Base-by-base conservation (phyloP, 2,113 vertebrate genomes). In the Antechinus stuartii region DNA sequence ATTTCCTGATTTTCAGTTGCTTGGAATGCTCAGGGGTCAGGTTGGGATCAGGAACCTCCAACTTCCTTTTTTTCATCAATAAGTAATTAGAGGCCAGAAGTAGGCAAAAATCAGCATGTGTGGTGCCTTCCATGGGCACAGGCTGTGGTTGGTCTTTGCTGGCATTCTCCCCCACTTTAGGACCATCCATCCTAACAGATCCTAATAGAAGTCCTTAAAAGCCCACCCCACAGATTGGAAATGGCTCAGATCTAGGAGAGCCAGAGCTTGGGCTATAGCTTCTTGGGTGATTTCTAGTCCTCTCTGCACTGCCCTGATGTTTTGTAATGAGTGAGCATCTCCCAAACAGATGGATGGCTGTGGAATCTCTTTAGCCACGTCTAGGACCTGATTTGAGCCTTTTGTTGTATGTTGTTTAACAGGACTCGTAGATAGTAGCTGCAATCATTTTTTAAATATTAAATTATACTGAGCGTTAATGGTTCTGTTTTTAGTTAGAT, bases 391-490 rank as follows among this genome's bases (percentile, higher is more conserved):
- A 5, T 52, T 84, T 0, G 94, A 94, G 94, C 76, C 54, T 54
- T 96, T 97, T 96, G 97, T 94, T 95, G 93, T 96, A 92, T 95
- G 91, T 92, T 90, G 96, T 96, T 8, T 89, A 92, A 92, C 94
- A n/a, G 93, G 92, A 93, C 91, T 24, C 92, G 91, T 92, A 11
- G 89, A 94, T 27, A 90, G 94, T 92, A 55, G 92, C 52, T 68
- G 93, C 55, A 93, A 35, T 95, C 47, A 98, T 96, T 97, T 76
- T 96, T 84, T 92, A 95, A 97, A 97, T 94, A 97, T 97, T 92
- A 97, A 98, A 98, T 97, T 95, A 95, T 95, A 84, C 25, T 0
- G 54, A 95, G 93, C 97, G 84, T 96, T 94, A 94, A 90, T 89
- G 90, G 93, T 96, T 50, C 0, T 96, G 96, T 93, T 96, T 98